These are phyloP conservation scores for Operophtera brumata DNA, from an alignment of 2,888 invertebrate species.

Conservation along the genomic window DNA sequence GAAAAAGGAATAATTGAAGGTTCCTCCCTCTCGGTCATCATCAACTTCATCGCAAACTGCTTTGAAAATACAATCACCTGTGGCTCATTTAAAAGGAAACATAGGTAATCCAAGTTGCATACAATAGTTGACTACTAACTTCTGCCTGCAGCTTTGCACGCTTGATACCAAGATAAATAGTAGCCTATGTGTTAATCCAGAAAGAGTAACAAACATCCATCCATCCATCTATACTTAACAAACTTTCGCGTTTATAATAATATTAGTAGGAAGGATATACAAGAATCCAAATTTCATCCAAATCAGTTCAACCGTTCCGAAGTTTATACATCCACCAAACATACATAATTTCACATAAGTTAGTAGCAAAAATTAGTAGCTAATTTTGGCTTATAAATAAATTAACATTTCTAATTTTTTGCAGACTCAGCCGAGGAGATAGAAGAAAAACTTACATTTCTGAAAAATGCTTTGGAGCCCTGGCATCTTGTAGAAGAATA, in stretches of 20 bases:
- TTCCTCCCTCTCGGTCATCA: neutral
- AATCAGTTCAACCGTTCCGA: neutral
- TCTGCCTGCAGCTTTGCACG: neutral
- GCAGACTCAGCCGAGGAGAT: neutral
- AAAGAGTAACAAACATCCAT: too few relatives aligned
- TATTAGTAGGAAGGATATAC: too few relatives aligned
- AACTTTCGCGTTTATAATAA: too few relatives aligned
- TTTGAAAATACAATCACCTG: neutral
- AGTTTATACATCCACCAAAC: neutral
- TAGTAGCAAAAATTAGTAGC: too few relatives aligned
- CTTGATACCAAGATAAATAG: neutral
- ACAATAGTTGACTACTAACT: neutral
- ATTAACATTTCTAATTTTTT: neutral
- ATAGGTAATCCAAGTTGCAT: neutral
- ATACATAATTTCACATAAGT: too few relatives aligned
- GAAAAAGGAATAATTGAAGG: too few relatives aligned
- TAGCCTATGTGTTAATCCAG: neutral
- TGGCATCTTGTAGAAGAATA: neutral
- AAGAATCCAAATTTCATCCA: neutral
- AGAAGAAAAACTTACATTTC: neutral
- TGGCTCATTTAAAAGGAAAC: neutral
- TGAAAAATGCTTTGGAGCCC: neutral
- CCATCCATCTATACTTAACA: too few relatives aligned
- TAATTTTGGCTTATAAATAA: too few relatives aligned
- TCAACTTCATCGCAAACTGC: neutral